These are phyloP conservation scores for Apeira syringaria DNA, from an alignment of 2,888 invertebrate genomes.

Conservation along the genomic window DNA sequence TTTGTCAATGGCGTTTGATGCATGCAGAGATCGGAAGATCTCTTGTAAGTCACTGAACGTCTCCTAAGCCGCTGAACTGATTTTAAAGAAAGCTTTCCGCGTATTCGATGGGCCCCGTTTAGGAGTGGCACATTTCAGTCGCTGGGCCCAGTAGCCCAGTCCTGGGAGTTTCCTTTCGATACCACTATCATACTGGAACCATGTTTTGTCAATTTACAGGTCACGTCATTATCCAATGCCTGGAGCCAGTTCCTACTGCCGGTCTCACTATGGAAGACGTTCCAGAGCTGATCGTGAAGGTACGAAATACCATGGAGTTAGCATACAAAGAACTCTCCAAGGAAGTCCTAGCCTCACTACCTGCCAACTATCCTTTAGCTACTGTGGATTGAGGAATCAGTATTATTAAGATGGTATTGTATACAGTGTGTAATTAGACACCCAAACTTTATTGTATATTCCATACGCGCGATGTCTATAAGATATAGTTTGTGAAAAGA, in stretches of 20 bases:
- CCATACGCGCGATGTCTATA: too few species aligned
- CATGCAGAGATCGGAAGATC: too few species aligned
- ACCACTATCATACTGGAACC: too few species aligned
- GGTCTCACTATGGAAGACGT: conserved; percentile 77
- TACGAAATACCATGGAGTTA: conserved; percentile 74
- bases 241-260: conserved; percentile 78
- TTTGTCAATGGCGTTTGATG: too few species aligned
- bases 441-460: not conserved
- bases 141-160: too few species aligned
- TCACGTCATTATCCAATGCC: conserved; percentile 78
- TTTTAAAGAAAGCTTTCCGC: too few species aligned
- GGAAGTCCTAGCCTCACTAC: conserved; percentile 72
- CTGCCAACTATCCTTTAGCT: conserved; percentile 77
- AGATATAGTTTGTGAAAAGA: too few species aligned
- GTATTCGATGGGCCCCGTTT: too few species aligned
- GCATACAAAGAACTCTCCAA: conserved; percentile 76
- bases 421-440: conserved; percentile 2
- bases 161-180: too few species aligned
- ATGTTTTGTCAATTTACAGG: conserved; percentile 64
- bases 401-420: conserved; percentile 1
- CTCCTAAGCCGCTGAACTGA: too few species aligned
- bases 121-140: too few species aligned
- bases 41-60: too few species aligned
- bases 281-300: conserved; percentile 71
- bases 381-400: conserved; percentile 46